phyloP scores from a whole-genome alignment of 2,113 vertebrate genomes.

The Callipepla californica region DNA sequence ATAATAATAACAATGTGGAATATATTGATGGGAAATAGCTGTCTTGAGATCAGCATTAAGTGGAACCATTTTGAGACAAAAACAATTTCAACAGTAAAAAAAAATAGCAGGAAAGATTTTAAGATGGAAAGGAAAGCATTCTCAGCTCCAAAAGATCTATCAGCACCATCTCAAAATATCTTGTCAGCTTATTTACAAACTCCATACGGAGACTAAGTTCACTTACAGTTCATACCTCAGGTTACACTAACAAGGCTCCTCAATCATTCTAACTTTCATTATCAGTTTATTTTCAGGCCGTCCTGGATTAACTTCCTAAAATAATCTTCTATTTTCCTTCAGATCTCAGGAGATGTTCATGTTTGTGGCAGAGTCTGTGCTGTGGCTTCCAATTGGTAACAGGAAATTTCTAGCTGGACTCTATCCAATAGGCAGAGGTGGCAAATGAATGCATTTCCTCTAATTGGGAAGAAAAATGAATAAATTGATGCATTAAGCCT shows the following conservation, averaged over 20 bases:
- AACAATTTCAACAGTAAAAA: neutral
- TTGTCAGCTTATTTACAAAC: neutral
- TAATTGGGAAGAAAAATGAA: neutral
- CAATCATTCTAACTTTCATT: neutral
- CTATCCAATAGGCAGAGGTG: neutral
- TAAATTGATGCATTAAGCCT: neutral
- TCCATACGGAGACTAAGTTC: neutral
- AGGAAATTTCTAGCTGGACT: neutral
- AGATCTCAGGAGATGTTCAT: neutral
- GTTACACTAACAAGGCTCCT: neutral
- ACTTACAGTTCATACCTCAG: neutral
- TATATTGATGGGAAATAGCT: neutral
- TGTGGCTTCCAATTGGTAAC: neutral
- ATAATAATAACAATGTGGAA: neutral
- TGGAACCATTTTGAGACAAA: neutral
- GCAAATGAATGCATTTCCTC: neutral
- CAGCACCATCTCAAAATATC: neutral
- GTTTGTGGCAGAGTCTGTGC: neutral
- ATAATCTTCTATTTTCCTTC: neutral
- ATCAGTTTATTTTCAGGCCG: neutral
- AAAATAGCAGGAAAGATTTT: neutral
- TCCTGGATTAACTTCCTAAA: neutral
- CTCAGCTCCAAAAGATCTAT: neutral
- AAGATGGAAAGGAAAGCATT: neutral
- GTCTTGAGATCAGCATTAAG: neutral